phyloP scores from a whole-genome alignment of 2,797 vertebrate genomes.

The Lepilemur septentrionalis region DNA sequence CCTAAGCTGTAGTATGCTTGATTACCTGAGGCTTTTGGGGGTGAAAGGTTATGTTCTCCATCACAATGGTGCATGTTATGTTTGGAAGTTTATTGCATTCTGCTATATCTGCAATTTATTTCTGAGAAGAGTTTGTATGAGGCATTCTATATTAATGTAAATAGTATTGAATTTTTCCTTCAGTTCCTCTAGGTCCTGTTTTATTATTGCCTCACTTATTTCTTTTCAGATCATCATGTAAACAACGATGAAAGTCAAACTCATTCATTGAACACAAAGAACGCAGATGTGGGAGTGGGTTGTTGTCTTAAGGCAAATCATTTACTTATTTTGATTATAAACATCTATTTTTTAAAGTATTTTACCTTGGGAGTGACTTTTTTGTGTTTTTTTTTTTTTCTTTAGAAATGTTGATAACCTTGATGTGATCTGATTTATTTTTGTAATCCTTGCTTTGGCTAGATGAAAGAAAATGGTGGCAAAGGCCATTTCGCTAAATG shows the following conservation, averaged over 20 bases:
- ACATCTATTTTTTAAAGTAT: neutral
- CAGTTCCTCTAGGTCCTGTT: neutral
- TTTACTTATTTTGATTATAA: slow-evolving; percentile 37
- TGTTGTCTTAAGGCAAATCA: neutral
- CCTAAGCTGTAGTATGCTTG: neutral
- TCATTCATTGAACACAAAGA: neutral
- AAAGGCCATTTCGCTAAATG: neutral
- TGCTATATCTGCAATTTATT: slow-evolving; percentile 24
- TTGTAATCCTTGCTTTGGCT: neutral
- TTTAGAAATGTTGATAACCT: slow-evolving; percentile 10
- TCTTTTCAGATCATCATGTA: neutral
- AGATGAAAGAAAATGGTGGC: neutral
- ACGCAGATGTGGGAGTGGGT: neutral
- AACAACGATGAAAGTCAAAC: slow-evolving; percentile 32
- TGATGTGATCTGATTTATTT: neutral
- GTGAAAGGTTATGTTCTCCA: neutral
- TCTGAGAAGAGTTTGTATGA: neutral
- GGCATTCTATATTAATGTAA: slow-evolving; percentile 43
- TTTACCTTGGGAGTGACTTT: neutral
- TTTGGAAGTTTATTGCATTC: slow-evolving; percentile 1
- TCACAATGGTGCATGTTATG: neutral
- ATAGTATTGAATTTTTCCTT: slow-evolving; percentile 19
- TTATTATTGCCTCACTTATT: slow-evolving; percentile 7
- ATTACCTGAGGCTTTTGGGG: neutral
- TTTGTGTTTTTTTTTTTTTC: neutral